Evolutionary conservation across 2,113 vertebrate genomes (phyloP).

Genomic region (Beaufortia kweichowensis): DNA sequence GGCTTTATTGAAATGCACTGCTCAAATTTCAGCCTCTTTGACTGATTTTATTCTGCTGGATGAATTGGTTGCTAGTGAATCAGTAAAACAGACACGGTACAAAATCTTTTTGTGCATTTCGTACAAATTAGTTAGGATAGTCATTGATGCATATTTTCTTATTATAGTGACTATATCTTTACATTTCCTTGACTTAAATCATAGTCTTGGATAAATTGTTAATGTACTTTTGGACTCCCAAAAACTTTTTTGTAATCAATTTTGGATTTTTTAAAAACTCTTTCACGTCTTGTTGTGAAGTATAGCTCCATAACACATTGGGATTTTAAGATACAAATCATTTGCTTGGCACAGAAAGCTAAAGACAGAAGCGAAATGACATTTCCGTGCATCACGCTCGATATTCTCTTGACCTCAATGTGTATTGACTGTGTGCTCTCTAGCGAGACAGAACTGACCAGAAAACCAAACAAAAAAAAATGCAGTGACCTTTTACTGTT

Average conservation of each 20-base stretch:
- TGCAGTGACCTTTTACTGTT: slow-evolving; percentile 51
- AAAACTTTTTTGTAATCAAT: no score
- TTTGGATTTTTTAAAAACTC: slow-evolving; percentile 40
- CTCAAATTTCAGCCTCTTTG: no score
- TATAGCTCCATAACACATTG: not conserved
- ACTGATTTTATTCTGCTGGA: not conserved
- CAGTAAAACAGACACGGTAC: not conserved
- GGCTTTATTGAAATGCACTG: no score
- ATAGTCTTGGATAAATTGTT: no score
- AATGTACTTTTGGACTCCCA: no score
- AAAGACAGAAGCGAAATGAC: slow-evolving; percentile 34
- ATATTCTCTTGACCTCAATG: slow-evolving; percentile 47
- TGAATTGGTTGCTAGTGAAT: not conserved
- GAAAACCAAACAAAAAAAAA: slow-evolving; percentile 9
- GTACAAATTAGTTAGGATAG: no score
- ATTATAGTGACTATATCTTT: no score
- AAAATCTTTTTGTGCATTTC: no score
- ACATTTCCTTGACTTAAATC: no score
- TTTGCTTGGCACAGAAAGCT: slow-evolving; percentile 25
- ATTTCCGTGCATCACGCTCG: slow-evolving; percentile 27
- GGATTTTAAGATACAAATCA: slow-evolving; percentile 35
- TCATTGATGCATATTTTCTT: no score
- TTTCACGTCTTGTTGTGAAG: not conserved
- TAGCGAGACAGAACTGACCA: slow-evolving; percentile 37
- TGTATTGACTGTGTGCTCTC: slow-evolving; percentile 52